Percentiles rank a stretch among this genome's conserved stretches.
These are phyloP conservation scores for Drosophila testacea DNA, from an alignment of 2,888 invertebrate genomes.

Conservation along the genomic window DNA sequence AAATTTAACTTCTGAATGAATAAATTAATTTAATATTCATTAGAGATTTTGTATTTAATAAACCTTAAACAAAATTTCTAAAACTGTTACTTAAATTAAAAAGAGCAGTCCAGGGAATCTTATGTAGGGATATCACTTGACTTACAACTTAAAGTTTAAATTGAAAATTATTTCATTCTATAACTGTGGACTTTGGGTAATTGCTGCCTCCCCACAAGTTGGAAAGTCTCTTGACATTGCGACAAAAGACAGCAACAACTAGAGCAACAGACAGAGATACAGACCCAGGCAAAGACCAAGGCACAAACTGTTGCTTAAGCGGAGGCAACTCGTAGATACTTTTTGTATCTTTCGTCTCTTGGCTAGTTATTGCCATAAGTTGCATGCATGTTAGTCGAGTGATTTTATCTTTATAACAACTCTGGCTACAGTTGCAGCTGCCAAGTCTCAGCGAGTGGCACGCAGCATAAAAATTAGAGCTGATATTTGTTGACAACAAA, in stretches of 20 bases:
- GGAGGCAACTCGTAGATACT: slow-evolving; percentile 55
- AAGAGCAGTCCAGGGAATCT: no score
- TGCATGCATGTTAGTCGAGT: slow-evolving; percentile 36
- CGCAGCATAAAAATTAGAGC: slow-evolving; percentile 69
- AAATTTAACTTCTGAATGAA: no score
- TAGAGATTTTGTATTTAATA: no score
- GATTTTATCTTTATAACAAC: slow-evolving; percentile 57
- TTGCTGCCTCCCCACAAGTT: slow-evolving; percentile 11
- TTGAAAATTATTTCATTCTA: not conserved
- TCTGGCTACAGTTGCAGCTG: slow-evolving; percentile 26
- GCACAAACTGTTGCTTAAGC: slow-evolving; percentile 11
- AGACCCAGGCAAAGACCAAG: not conserved
- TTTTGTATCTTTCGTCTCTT: slow-evolving; percentile 54
- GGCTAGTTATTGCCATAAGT: slow-evolving; percentile 55
- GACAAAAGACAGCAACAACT: slow-evolving; percentile 64
- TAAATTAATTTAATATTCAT: no score
- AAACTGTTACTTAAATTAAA: no score
- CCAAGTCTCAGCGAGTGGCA: slow-evolving; percentile 47
- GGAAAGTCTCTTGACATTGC: slow-evolving; percentile 81
- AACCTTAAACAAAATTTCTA: no score
- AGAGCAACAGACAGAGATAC: slow-evolving; percentile 12
- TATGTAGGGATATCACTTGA: no score
- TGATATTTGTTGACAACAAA: slow-evolving; percentile 78
- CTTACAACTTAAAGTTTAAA: not conserved
- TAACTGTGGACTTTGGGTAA: slow-evolving; percentile 18